phyloP scores from a whole-genome alignment of 2,797 vertebrate genomes.

The Myotis vivesi region DNA sequence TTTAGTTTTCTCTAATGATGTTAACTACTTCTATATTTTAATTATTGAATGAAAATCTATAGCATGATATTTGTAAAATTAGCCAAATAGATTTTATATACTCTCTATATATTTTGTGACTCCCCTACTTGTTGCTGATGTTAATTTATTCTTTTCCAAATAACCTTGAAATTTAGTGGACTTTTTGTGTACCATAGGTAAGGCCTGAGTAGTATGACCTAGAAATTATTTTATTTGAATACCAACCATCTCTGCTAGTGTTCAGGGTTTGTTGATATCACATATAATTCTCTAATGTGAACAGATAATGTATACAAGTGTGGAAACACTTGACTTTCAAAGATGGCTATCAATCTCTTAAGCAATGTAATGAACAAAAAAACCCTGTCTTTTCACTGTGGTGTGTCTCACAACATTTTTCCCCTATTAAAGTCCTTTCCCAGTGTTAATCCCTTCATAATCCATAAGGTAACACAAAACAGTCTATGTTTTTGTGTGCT shows the following conservation, averaged over 20 bases:
- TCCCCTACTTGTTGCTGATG: background rate
- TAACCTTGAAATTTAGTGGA: background rate
- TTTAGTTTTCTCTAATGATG: no score
- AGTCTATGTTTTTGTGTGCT: constrained; percentile 38
- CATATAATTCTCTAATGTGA: background rate
- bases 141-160: background rate
- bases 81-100: background rate
- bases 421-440: background rate
- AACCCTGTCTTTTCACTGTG: constrained; percentile 21
- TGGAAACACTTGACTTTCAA: constrained; percentile 25
- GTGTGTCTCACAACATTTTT: constrained; percentile 29
- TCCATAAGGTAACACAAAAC: constrained; percentile 36
- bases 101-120: background rate
- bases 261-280: background rate
- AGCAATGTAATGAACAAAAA: constrained; percentile 24
- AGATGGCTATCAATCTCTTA: constrained; percentile 25
- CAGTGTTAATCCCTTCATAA: constrained; percentile 55
- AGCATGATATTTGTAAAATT: no score
- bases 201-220: background rate
- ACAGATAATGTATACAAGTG: background rate
- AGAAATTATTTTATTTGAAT: constrained; percentile 33
- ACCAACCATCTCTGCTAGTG: background rate
- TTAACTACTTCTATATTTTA: no score
- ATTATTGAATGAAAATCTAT: no score
- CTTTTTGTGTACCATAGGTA: constrained; percentile 9